phyloP scores from a whole-genome alignment of 2,113 vertebrate genomes.

The Okapia johnstoni region DNA sequence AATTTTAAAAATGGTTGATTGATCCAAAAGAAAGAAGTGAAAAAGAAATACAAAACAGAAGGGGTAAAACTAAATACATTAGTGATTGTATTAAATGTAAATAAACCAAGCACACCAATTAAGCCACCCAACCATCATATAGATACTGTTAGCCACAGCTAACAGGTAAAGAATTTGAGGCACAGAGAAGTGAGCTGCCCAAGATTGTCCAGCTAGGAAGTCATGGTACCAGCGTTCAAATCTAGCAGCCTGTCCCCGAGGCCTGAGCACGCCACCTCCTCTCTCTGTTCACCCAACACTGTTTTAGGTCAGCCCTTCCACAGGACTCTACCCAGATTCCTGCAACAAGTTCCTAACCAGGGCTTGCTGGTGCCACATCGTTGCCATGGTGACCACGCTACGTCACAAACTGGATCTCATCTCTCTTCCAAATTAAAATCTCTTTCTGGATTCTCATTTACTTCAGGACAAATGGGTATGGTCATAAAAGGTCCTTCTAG shows the following conservation, averaged over 20 bases:
- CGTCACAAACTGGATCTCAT: neutral
- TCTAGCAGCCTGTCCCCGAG: neutral
- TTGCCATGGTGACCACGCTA: neutral
- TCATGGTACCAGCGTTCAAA: neutral
- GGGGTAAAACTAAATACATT: neutral
- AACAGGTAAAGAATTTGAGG: neutral
- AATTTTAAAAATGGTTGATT: neutral
- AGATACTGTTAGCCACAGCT: neutral
- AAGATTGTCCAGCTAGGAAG: neutral
- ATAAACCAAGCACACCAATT: neutral
- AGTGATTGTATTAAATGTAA: neutral
- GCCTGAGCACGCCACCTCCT: neutral
- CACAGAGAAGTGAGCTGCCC: neutral
- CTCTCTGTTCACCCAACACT: neutral
- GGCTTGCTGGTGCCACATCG: fast-evolving
- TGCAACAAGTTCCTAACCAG: neutral
- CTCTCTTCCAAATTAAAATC: conserved; percentile 20
- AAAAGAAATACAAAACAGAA: neutral
- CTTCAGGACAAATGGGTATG: neutral
- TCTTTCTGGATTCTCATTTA: neutral
- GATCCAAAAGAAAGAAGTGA: neutral
- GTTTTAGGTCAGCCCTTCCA: neutral
- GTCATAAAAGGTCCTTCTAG: neutral
- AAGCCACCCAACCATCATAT: neutral
- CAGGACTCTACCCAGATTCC: neutral